Evolutionary conservation across 2,797 vertebrate genomes (phyloP).

Genomic region (Leptodactylus fallax): DNA sequence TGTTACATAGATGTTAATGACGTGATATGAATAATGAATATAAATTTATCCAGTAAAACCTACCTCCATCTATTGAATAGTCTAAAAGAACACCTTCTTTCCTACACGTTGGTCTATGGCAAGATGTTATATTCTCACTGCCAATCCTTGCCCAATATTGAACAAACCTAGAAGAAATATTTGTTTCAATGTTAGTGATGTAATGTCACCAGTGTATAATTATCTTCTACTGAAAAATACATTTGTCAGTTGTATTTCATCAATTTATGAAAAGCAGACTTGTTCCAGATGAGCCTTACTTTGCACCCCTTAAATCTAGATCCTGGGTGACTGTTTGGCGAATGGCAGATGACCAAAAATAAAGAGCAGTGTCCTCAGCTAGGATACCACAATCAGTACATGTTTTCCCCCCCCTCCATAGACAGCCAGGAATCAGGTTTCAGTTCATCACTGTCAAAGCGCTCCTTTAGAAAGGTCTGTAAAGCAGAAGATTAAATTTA

Average conservation of each 20-base stretch:
- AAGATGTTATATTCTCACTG: constrained; percentile 94
- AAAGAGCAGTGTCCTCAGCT: constrained; percentile 91
- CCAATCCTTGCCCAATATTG: constrained; percentile 98
- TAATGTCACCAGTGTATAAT: too few species aligned
- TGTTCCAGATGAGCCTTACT: constrained; percentile 78
- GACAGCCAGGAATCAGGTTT: constrained; percentile 92
- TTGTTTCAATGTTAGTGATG: not conserved
- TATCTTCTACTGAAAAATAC: too few species aligned
- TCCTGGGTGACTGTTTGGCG: constrained; percentile 93
- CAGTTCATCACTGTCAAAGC: constrained; percentile 92
- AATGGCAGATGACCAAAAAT: constrained; percentile 90
- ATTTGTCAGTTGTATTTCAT: not conserved
- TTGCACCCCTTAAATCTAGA: constrained; percentile 93
- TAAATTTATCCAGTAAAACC: not conserved
- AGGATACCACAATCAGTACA: constrained; percentile 94
- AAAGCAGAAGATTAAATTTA: not conserved
- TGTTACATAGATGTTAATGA: too few species aligned
- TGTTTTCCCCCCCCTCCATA: constrained; percentile 91
- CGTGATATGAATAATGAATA: too few species aligned
- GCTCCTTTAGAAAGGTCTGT: constrained; percentile 94
- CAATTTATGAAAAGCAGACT: not conserved
- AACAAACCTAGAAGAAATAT: constrained; percentile 84
- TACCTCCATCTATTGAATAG: constrained; percentile 94
- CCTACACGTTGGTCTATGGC: constrained; percentile 91
- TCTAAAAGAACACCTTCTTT: constrained; percentile 95